These are phyloP conservation scores for Cyprinus carpio DNA, from an alignment of 2,113 vertebrate genomes.

Conservation along the genomic window DNA sequence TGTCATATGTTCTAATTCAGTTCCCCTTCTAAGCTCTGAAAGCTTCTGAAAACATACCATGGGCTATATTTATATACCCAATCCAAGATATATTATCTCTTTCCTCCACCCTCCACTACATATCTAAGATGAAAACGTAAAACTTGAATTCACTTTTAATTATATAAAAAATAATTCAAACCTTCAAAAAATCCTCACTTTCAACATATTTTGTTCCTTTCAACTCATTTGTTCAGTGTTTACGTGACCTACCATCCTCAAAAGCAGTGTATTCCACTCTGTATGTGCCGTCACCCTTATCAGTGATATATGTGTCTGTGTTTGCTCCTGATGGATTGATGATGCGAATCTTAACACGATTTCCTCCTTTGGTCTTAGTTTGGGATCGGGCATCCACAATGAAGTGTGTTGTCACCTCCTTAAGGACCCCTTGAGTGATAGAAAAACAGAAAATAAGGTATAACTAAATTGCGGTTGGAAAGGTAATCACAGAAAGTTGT, in stretches of 20 bases:
- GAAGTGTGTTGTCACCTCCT: constrained; percentile 92
- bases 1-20: constrained; percentile 57
- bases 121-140: background rate
- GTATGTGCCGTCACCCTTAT: constrained; percentile 90
- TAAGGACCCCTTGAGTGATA: constrained; percentile 82
- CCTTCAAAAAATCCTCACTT: too few species aligned
- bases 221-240: background rate
- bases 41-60: constrained; percentile 64
- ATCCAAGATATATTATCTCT: background rate
- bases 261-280: constrained; percentile 91
- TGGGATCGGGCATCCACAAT: constrained; percentile 84
- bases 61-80: constrained; percentile 11
- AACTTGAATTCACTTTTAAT: background rate
- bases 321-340: constrained; percentile 86
- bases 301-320: constrained; percentile 83
- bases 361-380: constrained; percentile 79
- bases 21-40: constrained; percentile 59
- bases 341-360: constrained; percentile 80
- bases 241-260: constrained; percentile 82
- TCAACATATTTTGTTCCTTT: background rate
- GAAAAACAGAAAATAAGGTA: constrained; percentile 1
- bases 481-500: background rate
- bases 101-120: background rate
- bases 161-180: background rate
- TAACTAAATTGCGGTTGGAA: background rate